Conservation (phyloP, 1,140 invertebrate species). For the Lanistes nyassanus region DNA sequence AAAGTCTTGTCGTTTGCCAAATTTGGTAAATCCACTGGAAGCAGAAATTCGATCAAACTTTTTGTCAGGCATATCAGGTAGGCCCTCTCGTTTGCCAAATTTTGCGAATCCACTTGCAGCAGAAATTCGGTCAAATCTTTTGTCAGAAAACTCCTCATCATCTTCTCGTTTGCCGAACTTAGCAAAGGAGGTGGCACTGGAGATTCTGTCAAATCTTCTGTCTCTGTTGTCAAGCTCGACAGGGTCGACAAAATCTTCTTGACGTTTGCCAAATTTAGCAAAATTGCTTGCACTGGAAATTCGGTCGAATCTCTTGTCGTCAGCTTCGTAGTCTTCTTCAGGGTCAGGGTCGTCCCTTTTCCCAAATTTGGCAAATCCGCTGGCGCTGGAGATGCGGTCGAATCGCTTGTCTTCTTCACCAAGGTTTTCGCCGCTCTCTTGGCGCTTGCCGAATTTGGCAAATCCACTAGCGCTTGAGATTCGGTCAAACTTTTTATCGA, state of each 20-base stretch:
- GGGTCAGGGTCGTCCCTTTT: not conserved
- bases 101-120: not conserved
- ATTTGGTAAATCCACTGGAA: not conserved
- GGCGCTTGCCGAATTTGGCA: not conserved
- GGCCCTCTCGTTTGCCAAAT: not conserved
- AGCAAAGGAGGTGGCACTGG: not conserved
- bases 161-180: constrained; percentile 11
- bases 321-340: not conserved
- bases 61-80: not conserved
- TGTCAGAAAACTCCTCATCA: no score
- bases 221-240: not conserved
- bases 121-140: not conserved
- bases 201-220: constrained; percentile 15
- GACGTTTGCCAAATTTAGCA: constrained; percentile 9
- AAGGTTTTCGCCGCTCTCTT: not conserved
- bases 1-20: not conserved
- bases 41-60: not conserved
- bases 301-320: not conserved
- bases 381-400: constrained; percentile 1
- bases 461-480: not conserved
- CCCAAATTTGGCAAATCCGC: not conserved
- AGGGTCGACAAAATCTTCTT: no score
- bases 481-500: not conserved
- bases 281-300: not conserved
- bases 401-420: not conserved